phyloP scores from a whole-genome alignment of 2,113 vertebrate genomes.

The Fulica atra region DNA sequence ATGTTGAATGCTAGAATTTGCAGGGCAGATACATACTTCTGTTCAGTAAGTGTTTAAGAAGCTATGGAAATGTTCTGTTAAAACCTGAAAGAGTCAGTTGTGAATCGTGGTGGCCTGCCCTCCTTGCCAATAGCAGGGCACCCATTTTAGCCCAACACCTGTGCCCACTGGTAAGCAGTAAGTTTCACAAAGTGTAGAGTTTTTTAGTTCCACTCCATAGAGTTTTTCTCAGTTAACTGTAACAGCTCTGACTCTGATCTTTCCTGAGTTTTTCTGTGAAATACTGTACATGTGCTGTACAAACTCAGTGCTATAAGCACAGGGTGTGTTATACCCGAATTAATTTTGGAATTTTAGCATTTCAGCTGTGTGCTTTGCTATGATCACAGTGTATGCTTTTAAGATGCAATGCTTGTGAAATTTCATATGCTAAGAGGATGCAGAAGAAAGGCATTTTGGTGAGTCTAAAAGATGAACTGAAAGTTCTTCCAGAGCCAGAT shows the following conservation, averaged over 20 bases:
- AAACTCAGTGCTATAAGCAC: neutral
- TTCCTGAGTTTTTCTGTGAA: neutral
- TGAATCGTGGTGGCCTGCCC: neutral
- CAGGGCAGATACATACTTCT: neutral
- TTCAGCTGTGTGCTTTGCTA: neutral
- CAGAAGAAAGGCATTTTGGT: neutral
- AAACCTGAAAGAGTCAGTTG: neutral
- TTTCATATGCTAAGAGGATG: neutral
- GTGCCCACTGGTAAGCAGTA: neutral
- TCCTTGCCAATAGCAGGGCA: neutral
- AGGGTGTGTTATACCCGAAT: neutral
- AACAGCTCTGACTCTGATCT: neutral
- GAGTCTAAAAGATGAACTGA: neutral
- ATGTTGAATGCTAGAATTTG: neutral
- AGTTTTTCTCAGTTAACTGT: neutral
- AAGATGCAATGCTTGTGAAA: neutral
- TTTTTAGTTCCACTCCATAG: neutral
- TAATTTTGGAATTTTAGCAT: neutral
- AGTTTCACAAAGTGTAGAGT: neutral
- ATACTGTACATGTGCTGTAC: accelerated
- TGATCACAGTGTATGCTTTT: neutral
- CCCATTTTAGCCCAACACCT: neutral
- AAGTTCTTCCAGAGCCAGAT: conserved; percentile 34
- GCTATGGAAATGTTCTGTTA: neutral
- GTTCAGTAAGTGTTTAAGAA: neutral